Evolutionary conservation across 2,797 vertebrate species (phyloP).

Genomic region (Mus caroli): DNA sequence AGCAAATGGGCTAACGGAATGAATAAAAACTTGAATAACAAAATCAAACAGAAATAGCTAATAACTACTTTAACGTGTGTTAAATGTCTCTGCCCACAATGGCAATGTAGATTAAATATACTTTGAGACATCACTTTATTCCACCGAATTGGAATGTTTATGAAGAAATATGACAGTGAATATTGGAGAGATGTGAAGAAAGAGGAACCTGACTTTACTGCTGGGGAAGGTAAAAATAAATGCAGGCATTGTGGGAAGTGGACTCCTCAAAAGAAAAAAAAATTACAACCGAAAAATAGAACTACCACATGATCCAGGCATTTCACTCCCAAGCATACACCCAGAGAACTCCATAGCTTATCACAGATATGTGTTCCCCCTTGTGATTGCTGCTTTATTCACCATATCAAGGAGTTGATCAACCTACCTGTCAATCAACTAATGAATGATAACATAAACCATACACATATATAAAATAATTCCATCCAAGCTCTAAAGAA

Average conservation of each 20-base stretch:
- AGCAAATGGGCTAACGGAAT: background rate
- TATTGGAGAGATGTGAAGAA: background rate
- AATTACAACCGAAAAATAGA: background rate
- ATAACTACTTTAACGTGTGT: background rate
- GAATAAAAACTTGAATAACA: background rate
- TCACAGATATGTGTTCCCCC: background rate
- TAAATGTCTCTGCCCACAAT: background rate
- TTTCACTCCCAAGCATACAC: background rate
- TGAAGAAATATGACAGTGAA: background rate
- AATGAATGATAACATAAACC: background rate
- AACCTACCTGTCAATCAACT: no score
- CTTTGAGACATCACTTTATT: background rate
- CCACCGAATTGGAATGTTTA: no score
- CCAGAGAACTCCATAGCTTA: background rate
- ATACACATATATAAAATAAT: background rate
- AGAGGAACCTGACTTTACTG: background rate
- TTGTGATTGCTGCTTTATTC: background rate
- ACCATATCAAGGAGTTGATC: background rate
- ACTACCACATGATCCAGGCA: no score
- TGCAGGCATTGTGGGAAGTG: background rate
- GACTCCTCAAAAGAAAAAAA: background rate
- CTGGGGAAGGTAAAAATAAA: background rate
- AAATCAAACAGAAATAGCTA: background rate
- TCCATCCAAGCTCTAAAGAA: background rate
- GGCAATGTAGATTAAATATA: background rate